phyloP scores from a whole-genome alignment of 2,888 invertebrate genomes.

The Ophion ellenae region DNA sequence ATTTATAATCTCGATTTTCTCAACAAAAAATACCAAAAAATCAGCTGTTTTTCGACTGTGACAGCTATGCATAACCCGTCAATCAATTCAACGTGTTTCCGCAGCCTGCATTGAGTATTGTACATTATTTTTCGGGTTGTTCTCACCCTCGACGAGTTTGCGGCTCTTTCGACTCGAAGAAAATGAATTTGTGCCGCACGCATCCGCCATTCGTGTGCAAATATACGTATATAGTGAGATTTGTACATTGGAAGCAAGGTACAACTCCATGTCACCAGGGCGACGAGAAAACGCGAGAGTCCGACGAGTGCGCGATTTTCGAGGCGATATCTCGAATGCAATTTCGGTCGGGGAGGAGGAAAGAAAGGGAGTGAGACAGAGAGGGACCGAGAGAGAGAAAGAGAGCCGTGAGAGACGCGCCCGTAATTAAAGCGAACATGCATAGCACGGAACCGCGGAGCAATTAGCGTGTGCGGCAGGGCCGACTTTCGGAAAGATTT shows the following conservation, averaged over 20 bases:
- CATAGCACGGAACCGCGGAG: slow-evolving; percentile 61
- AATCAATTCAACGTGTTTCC: slow-evolving; percentile 43
- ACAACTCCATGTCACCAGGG: slow-evolving; percentile 58
- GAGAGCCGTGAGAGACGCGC: slow-evolving; percentile 57
- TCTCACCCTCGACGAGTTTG: slow-evolving; percentile 55
- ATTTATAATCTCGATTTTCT: no score
- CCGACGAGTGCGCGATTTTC: slow-evolving; percentile 60
- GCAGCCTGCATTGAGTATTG: slow-evolving; percentile 21
- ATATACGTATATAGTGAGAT: neutral
- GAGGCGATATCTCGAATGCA: slow-evolving; percentile 67
- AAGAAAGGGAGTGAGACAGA: slow-evolving; percentile 5
- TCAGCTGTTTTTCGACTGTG: no score
- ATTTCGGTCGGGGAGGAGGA: slow-evolving; percentile 56
- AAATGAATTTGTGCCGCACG: slow-evolving; percentile 59
- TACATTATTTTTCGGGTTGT: slow-evolving; percentile 25
- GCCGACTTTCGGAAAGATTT: slow-evolving; percentile 67
- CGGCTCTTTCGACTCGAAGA: slow-evolving; percentile 62
- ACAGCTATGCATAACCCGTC: neutral
- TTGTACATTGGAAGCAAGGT: slow-evolving; percentile 38
- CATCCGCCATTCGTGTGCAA: slow-evolving; percentile 2
- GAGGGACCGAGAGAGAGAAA: neutral
- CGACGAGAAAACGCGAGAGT: slow-evolving; percentile 58
- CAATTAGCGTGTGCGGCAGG: slow-evolving; percentile 67
- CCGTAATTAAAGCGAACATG: slow-evolving; percentile 68
- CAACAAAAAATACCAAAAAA: no score